A percentile compares a stretch with the other conserved stretches of the same genome.
Conservation (phyloP, 2,888 invertebrate genomes). For the Meteorus colon region DNA sequence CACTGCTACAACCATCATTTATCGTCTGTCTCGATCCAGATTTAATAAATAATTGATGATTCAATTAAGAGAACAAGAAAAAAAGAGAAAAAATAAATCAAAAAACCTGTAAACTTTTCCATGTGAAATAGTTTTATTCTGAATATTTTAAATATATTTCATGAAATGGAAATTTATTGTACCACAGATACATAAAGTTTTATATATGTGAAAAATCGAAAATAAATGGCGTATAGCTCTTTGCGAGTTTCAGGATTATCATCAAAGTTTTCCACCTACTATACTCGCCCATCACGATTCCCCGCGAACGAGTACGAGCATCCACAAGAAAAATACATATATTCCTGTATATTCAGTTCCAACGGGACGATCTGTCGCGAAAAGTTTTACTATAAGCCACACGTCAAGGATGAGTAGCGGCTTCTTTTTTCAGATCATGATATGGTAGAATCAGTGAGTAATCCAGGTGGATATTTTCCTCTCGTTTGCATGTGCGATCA, state of each 20-base stretch:
- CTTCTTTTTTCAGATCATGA: neutral
- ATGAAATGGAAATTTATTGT: slow-evolving; percentile 8
- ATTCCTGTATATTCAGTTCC: slow-evolving; percentile 50
- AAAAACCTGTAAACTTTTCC: neutral
- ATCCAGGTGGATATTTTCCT: slow-evolving; percentile 24
- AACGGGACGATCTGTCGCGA: slow-evolving; percentile 50
- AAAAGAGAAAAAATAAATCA: neutral
- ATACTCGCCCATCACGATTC: slow-evolving; percentile 28
- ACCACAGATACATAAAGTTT: slow-evolving; percentile 3
- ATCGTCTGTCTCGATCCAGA: neutral
- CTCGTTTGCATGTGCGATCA: neutral
- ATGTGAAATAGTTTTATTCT: neutral
- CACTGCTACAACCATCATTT: neutral
- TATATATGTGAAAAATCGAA: slow-evolving; percentile 14
- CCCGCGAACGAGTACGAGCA: slow-evolving; percentile 5
- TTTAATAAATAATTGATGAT: neutral
- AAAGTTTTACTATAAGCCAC: slow-evolving; percentile 50
- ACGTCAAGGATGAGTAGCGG: slow-evolving; percentile 39
- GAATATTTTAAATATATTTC: neutral
- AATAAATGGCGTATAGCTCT: slow-evolving; percentile 20
- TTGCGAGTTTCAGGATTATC: slow-evolving; percentile 23
- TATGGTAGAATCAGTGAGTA: slow-evolving; percentile 47
- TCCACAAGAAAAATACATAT: slow-evolving; percentile 38
- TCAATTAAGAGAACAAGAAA: neutral
- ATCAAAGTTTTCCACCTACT: slow-evolving; percentile 15